A percentile compares a stretch with the other conserved stretches of the same genome.
Conservation (phyloP, 1,140 invertebrate genomes). For the Cherax quadricarinatus region DNA sequence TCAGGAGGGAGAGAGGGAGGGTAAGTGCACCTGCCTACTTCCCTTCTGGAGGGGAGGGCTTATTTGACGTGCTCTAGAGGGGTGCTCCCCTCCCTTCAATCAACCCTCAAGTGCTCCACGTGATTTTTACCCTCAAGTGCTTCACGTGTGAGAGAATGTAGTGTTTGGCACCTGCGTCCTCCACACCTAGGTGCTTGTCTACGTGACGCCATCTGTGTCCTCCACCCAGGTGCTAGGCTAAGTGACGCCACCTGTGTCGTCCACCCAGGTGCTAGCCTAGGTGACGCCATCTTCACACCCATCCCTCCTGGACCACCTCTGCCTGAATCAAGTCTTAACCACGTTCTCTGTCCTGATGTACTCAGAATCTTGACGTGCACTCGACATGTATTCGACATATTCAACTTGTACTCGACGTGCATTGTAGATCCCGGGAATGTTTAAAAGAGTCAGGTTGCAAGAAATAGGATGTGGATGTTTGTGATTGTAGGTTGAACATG, state of each 20-base stretch:
- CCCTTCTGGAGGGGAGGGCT: neutral
- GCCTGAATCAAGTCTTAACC: no score
- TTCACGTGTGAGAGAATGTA: no score
- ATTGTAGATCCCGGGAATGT: neutral
- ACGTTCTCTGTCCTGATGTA: no score
- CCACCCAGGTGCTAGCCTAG: neutral
- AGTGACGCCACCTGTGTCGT: neutral
- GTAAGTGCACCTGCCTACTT: conserved; percentile 16
- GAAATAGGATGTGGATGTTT: conserved; percentile 23
- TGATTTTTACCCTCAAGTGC: no score
- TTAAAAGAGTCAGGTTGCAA: neutral
- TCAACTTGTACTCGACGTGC: neutral
- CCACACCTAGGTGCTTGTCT: no score
- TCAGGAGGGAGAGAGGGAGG: neutral
- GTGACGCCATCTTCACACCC: neutral
- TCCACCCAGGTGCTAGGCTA: neutral
- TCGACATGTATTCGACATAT: neutral
- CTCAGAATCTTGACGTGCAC: no score
- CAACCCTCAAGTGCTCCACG: no score
- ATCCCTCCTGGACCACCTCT: no score
- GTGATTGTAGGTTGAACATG: conserved; percentile 13
- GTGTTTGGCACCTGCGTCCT: no score
- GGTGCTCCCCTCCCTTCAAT: no score
- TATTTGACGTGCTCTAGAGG: neutral
- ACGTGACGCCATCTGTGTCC: no score